Evolutionary conservation across 2,113 vertebrate species (phyloP), one percentile per base, ranked within the genome.

Genomic region (Tauraco erythrolophus): DNA sequence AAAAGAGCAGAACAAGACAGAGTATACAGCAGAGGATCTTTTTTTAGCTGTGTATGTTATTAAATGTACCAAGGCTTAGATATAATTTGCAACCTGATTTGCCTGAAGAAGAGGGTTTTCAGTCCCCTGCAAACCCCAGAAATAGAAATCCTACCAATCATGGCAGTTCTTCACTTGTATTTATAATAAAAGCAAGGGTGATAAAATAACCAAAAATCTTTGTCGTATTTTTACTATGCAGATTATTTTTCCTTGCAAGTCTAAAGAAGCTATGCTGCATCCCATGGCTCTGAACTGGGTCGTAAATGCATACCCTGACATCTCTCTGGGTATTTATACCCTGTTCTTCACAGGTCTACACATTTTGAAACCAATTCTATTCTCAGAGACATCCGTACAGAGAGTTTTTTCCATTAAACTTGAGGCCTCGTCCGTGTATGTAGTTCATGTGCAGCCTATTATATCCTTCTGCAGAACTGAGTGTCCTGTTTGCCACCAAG

Each of bases 91-190:
- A 41, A 27, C 56, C 56, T 51, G 50, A 88, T 95, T 97, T 93
- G 65, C 75, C 62, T 92, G 54, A 88, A 85, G 37, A 91, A 87
- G 46, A 68, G 27, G 14, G 4, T 83, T 94, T 93, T 77, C 66
- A 90, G 33, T 14, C 46, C 50, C 35, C 79, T 88, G 27, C 60
- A 94, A 77, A 12, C 16, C 51, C 77, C 83, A 91, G 68, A 94
- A 97, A 88, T 83, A 96, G 82, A 84, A 88, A 51, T 90, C 56
- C 28, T 41, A n/a, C 79, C 75, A 86, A 80, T 88, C 90, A 51
- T 0, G 1, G 31, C 30, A 27, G 54, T 65, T 84, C 43, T 87
- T 91, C 48, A 6, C 35, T 66, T 5, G 2, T 89, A 74, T 70
- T 87, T 84, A 51, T 72, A 68, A 75, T 65, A 75, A 75, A 94